Evolutionary conservation across 2,888 invertebrate genomes (phyloP).

Genomic region (Hypolimnas misippus): DNA sequence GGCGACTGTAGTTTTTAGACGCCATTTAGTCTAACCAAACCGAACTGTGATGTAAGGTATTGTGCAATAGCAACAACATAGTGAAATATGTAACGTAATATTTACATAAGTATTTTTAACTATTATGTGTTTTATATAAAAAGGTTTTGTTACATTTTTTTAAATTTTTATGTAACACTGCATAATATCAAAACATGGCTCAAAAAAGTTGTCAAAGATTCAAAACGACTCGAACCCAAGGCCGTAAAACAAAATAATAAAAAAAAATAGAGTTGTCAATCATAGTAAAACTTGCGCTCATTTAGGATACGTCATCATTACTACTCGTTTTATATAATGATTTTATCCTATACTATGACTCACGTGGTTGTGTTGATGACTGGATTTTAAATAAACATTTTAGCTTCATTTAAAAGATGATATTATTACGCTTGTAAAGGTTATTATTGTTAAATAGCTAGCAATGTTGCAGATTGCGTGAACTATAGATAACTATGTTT

Average conservation of each 20-base stretch:
- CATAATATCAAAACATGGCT: too few species aligned
- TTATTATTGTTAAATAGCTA: constrained; percentile 19
- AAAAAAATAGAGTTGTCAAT: too few species aligned
- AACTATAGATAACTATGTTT: constrained; percentile 25
- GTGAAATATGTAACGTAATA: background rate
- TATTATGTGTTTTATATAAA: too few species aligned
- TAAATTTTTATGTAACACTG: too few species aligned
- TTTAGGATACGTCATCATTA: background rate
- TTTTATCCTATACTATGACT: constrained; percentile 1
- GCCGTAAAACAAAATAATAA: too few species aligned
- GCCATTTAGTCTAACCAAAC: constrained; percentile 4
- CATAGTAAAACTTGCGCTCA: background rate
- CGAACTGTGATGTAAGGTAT: background rate
- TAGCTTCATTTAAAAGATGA: background rate
- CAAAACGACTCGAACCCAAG: too few species aligned
- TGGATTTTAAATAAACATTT: background rate
- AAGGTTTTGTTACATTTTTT: too few species aligned
- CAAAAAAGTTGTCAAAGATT: too few species aligned
- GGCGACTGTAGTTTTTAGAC: background rate
- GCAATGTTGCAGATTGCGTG: constrained; percentile 16
- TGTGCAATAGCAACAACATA: background rate
- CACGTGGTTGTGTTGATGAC: background rate
- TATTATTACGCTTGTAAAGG: constrained; percentile 9
- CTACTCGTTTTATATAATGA: background rate
- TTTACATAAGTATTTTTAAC: too few species aligned